Percentiles rank a stretch among this genome's conserved stretches.
Evolutionary conservation across 2,113 vertebrate genomes (phyloP).

Genomic region (Chloebia gouldiae): DNA sequence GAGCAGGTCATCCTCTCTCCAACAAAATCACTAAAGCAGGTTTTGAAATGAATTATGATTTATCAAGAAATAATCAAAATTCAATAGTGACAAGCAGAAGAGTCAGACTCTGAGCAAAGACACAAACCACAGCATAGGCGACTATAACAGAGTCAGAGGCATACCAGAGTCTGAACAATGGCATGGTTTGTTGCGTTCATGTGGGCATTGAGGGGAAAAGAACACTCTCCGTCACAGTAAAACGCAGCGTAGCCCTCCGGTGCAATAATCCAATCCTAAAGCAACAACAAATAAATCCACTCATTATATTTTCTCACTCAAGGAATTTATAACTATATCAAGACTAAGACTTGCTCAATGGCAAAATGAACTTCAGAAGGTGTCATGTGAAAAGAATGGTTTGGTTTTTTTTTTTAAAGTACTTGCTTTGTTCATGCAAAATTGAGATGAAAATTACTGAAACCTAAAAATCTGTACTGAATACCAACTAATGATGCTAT

Average conservation of each 20-base stretch:
- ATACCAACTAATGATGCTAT: neutral
- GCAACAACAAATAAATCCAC: neutral
- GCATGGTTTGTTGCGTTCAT: conserved; percentile 99
- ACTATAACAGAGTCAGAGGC: neutral
- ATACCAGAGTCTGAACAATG: conserved; percentile 97
- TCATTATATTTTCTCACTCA: neutral
- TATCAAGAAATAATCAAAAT: neutral
- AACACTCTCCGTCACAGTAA: conserved; percentile 98
- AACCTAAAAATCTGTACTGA: neutral
- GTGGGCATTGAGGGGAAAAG: conserved; percentile 97
- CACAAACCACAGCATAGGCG: neutral
- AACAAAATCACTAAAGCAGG: neutral
- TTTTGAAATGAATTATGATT: neutral
- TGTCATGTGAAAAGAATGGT: neutral
- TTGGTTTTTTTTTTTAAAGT: neutral
- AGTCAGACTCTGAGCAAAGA: neutral
- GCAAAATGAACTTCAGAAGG: neutral
- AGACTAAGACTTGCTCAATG: neutral
- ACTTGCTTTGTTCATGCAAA: neutral
- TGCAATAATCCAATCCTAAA: conserved; percentile 98
- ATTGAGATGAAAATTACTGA: neutral
- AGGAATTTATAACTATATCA: neutral
- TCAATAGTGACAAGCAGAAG: neutral
- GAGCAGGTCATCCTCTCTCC: neutral
- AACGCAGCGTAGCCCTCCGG: conserved; percentile 97